Evolutionary conservation across 92 coral and sea anemone species (phyloP).

Genomic region (Pocillopora meandrina): DNA sequence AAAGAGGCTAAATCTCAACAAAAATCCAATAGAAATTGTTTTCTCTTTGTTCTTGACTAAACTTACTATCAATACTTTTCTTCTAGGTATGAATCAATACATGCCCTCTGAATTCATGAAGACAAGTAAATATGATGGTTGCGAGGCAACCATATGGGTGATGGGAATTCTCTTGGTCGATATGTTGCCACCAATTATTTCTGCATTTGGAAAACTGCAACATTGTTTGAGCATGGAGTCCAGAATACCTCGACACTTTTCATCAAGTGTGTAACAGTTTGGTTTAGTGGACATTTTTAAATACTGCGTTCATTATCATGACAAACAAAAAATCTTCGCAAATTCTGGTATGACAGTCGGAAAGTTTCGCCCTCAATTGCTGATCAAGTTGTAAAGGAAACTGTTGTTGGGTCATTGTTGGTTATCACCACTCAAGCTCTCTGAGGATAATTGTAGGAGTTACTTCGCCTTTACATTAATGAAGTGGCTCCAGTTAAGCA

Average conservation of each 20-base stretch:
- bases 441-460: too few species aligned
- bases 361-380: too few species aligned
- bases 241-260: slow-evolving; percentile 1
- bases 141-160: slow-evolving; percentile 29
- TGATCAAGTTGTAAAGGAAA: too few species aligned
- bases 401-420: too few species aligned
- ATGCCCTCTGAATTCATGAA: slow-evolving; percentile 31
- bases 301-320: not conserved
- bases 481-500: too few species aligned
- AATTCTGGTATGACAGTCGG: too few species aligned
- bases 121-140: slow-evolving; percentile 11
- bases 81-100: slow-evolving; percentile 25
- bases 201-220: slow-evolving; percentile 2
- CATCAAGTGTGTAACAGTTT: slow-evolving; percentile 9
- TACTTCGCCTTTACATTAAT: too few species aligned
- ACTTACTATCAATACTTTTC: not conserved
- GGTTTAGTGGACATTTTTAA: not conserved
- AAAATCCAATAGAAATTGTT: too few species aligned
- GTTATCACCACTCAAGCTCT: too few species aligned
- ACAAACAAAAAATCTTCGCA: not conserved
- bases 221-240: slow-evolving; percentile 3
- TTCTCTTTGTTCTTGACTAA: too few species aligned
- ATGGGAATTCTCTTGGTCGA: slow-evolving; percentile 43
- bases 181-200: slow-evolving; percentile 8
- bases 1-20: too few species aligned